These are phyloP conservation scores for Carterocephalus palaemon DNA, from an alignment of 2,888 invertebrate genomes.

Conservation along the genomic window DNA sequence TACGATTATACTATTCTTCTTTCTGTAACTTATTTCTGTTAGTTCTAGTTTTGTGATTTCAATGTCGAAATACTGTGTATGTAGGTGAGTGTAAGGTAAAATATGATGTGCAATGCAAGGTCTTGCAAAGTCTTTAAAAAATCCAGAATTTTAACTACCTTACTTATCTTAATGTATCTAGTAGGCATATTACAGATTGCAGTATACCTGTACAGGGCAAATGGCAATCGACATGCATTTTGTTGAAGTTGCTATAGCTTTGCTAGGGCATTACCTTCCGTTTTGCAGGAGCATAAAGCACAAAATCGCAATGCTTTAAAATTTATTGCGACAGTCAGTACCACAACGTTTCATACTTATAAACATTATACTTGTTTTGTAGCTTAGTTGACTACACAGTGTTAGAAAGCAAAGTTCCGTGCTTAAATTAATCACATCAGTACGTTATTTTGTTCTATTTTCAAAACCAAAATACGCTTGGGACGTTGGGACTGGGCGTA, in stretches of 20 bases:
- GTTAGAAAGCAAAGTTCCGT: conserved; percentile 66
- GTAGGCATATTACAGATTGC: conserved; percentile 9
- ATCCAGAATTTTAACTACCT: too few relatives aligned
- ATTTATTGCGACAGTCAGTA: conserved; percentile 61
- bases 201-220: conserved; percentile 37
- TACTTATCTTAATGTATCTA: conserved; percentile 19
- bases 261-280: conserved; percentile 38
- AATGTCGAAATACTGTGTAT: too few relatives aligned
- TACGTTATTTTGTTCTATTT: conserved; percentile 25
- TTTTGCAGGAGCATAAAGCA: conserved; percentile 34
- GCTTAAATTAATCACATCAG: conserved; percentile 33
- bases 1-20: too few relatives aligned
- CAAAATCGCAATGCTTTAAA: conserved; percentile 21
- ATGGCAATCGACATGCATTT: conserved; percentile 42
- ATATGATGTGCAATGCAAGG: too few relatives aligned
- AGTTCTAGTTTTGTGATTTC: too few relatives aligned
- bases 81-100: too few relatives aligned
- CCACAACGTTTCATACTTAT: conserved; percentile 68
- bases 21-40: too few relatives aligned
- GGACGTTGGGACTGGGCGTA: conserved; percentile 3
- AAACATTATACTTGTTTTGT: conserved; percentile 67
- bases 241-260: too few relatives aligned
- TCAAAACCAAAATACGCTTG: conserved; percentile 7
- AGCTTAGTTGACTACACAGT: conserved; percentile 65
- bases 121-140: too few relatives aligned